Evolutionary conservation across 1,140 invertebrate species (phyloP).

Genomic region (Sminthurides bifidus): DNA sequence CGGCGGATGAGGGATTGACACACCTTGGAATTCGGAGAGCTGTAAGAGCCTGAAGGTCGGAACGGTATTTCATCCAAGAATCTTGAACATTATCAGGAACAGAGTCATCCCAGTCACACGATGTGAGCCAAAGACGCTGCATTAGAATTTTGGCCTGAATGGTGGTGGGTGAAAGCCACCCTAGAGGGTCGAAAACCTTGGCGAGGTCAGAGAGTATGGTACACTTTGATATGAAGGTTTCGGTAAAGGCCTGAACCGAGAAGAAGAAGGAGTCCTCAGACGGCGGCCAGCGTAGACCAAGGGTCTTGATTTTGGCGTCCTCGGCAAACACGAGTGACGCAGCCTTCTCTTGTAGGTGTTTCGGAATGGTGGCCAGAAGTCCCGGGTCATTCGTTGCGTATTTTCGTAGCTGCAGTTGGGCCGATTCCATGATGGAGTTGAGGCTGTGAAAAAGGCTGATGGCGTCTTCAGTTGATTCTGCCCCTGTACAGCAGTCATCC

Average conservation of each 20-base stretch:
- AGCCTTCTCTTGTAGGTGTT: neutral
- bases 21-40: neutral
- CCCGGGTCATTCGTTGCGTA: no score
- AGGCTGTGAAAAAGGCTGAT: no score
- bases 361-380: no score
- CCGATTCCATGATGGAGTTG: no score
- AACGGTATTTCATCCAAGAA: neutral
- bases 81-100: neutral
- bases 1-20: neutral
- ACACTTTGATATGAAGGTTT: neutral
- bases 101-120: neutral
- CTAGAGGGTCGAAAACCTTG: slow-evolving; percentile 13
- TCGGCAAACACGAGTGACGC: neutral
- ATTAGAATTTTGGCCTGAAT: slow-evolving; percentile 8
- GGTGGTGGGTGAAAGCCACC: slow-evolving; percentile 2
- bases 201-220: neutral
- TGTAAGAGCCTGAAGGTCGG: neutral
- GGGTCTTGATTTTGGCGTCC: neutral
- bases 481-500: no score
- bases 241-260: neutral
- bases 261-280: neutral
- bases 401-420: no score
- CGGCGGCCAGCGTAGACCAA: neutral
- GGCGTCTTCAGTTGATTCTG: no score
- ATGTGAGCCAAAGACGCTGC: slow-evolving; percentile 1